Base-by-base conservation (phyloP, 1,140 invertebrate species). In the Zaprionus davidi region DNA sequence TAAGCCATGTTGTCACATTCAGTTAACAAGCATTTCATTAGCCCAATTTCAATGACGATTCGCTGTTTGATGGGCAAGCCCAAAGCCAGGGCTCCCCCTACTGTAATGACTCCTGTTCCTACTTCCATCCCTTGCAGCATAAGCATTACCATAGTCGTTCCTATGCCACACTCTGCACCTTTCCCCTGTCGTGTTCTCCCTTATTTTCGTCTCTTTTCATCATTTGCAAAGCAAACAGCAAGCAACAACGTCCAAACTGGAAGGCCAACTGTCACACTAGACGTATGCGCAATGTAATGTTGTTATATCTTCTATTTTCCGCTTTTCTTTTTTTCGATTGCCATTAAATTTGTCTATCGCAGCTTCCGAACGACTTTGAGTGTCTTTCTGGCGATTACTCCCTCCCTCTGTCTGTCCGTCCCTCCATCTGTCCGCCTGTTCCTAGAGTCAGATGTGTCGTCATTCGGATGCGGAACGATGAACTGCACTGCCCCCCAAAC, bases 11-110 rank as follows among this genome's bases (percentile, higher is more conserved):
- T 79, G 76, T 79, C 82, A 78, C 79, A 80, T 82, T 77, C 73
- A 80, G 76, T 82, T 78, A 80, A 87, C 77, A 86, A 82, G 83
- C 80, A 82, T 86, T 87, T 86, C 83, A 86, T 86, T 86, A 87
- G 83, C 83, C 73, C 64, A 86, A 82, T 87, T 87, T 81, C 64
- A 63, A 70, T 79, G 78, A 51, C 53, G 44, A 53, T 24, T 74
- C 65, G 71, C 67, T 53, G 55, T 71, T 63, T 71, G 72, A 70
- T 71, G 71, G 69, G 41, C 63, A 49, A 31, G 53, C 56, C 64
- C 24, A 44, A 17, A 53, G 55, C 49, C 17, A 62, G 46, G 12
- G 31, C 36, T 71, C 13, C 24, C 41, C 24, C 55, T 5, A 41
- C 31, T 34, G 28, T 9, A 31, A 31, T 31, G 28, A 9, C 51